phyloP scores from a whole-genome alignment of 2,113 vertebrate genomes.

The Cyprinus carpio region DNA sequence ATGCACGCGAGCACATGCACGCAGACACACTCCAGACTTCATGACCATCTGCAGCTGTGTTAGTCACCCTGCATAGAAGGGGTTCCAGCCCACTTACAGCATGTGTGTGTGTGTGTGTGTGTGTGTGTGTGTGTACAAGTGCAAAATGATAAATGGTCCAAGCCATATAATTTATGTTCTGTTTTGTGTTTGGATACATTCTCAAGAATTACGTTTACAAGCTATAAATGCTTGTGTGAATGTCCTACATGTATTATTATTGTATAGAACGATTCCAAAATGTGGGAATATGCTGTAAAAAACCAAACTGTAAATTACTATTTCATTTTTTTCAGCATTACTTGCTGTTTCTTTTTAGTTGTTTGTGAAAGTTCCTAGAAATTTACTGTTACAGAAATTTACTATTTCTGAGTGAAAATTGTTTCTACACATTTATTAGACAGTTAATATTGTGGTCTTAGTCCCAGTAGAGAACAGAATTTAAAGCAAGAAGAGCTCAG shows the following conservation, averaged over 20 bases:
- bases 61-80: constrained; percentile 65
- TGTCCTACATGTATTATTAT: not conserved
- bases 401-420: too few species aligned
- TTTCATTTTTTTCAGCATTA: not conserved
- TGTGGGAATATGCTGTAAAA: not conserved
- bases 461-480: constrained; percentile 6
- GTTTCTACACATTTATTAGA: not conserved
- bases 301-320: not conserved
- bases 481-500: constrained; percentile 26
- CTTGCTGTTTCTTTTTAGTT: not conserved
- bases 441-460: not conserved
- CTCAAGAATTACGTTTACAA: not conserved
- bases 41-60: constrained; percentile 68
- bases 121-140: too few species aligned
- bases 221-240: constrained; percentile 19
- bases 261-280: not conserved
- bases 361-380: not conserved
- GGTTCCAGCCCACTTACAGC: constrained; percentile 62
- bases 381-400: too few species aligned
- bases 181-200: not conserved
- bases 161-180: not conserved
- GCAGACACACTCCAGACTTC: constrained; percentile 62
- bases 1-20: constrained; percentile 39
- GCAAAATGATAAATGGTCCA: not conserved
- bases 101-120: constrained; percentile 15